These are phyloP conservation scores for Pterocles orientalis DNA, from an alignment of 2,113 vertebrate species.

Conservation along the genomic window DNA sequence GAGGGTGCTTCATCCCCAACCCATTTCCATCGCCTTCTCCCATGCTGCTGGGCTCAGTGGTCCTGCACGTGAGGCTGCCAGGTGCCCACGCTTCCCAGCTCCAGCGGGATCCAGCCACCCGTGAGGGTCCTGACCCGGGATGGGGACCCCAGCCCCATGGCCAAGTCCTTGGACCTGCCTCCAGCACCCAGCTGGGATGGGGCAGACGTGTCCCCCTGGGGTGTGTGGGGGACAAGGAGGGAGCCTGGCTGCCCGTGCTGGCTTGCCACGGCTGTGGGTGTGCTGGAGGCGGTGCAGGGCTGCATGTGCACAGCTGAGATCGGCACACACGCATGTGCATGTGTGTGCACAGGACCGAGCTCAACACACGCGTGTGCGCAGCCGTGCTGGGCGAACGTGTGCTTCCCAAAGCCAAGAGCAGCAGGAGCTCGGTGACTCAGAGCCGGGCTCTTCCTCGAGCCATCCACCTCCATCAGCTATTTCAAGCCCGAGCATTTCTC, in stretches of 20 bases:
- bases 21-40: neutral
- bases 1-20: neutral
- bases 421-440: neutral
- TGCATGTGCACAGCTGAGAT: neutral
- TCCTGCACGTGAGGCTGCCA: fast-evolving
- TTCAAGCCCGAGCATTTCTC: neutral
- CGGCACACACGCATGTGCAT: neutral
- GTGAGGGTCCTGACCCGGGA: fast-evolving
- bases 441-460: neutral
- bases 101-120: neutral
- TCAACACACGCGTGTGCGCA: neutral
- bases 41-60: neutral
- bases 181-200: neutral
- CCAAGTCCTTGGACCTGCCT: neutral
- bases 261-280: neutral
- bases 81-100: fast-evolving
- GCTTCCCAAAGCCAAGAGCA: neutral
- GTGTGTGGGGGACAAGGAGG: no score
- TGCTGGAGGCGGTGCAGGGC: neutral
- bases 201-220: neutral
- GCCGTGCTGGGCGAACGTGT: neutral
- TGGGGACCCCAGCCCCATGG: neutral
- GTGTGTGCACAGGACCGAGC: neutral
- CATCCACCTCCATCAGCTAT: neutral
- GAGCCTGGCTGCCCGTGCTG: neutral